Evolutionary conservation across 1,140 invertebrate species (phyloP).

Genomic region (Nomia melanderi): DNA sequence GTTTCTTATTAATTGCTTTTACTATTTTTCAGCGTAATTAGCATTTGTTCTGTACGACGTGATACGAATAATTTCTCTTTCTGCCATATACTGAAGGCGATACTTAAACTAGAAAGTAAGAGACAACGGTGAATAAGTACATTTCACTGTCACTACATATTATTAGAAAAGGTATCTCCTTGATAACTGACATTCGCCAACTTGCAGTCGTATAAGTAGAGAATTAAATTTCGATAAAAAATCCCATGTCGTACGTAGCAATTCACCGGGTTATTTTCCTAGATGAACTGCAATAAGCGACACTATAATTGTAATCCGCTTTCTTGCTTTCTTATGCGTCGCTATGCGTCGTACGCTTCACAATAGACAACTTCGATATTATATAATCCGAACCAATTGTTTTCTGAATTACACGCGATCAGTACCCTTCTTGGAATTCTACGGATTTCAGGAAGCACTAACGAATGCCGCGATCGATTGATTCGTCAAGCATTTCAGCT

Average conservation of each 20-base stretch:
- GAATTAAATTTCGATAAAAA: neutral
- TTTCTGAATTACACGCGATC: neutral
- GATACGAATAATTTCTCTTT: neutral
- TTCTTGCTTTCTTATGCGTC: constrained; percentile 13
- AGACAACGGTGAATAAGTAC: neutral
- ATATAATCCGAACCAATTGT: neutral
- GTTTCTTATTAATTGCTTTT: too few species aligned
- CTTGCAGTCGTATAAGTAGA: neutral
- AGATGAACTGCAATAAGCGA: neutral
- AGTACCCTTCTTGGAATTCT: constrained; percentile 5
- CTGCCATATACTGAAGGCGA: neutral
- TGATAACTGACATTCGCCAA: neutral
- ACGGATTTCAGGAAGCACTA: constrained; percentile 7
- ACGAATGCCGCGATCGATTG: neutral
- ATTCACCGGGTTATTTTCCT: constrained; percentile 8
- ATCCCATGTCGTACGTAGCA: neutral
- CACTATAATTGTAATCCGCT: constrained; percentile 6
- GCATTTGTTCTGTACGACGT: too few species aligned
- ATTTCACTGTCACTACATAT: neutral
- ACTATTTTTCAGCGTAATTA: too few species aligned
- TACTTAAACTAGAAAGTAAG: neutral
- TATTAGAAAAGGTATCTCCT: neutral
- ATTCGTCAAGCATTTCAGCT: constrained; percentile 3
- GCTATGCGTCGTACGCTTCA: neutral
- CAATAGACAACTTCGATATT: neutral